Evolutionary conservation across 2,888 invertebrate genomes (phyloP).

Genomic region (Margaritifera margaritifera): DNA sequence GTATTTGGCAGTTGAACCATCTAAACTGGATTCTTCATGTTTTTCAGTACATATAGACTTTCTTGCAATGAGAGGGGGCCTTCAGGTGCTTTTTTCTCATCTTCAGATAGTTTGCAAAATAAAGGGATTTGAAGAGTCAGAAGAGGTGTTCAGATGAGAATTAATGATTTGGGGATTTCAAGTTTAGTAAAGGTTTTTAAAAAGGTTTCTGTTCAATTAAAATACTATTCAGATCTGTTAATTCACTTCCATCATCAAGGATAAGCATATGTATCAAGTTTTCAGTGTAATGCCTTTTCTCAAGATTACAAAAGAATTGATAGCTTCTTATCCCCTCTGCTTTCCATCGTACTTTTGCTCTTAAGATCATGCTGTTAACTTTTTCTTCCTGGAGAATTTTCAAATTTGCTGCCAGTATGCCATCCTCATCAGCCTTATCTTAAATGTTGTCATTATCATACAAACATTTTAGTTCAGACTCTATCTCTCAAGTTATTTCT

Average conservation of each 20-base stretch:
- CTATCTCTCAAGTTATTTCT: too few relatives aligned
- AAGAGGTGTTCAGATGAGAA: not conserved
- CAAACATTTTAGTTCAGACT: too few relatives aligned
- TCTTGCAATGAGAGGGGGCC: not conserved
- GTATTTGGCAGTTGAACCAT: slow-evolving; percentile 1
- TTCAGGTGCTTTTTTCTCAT: not conserved
- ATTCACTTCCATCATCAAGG: not conserved
- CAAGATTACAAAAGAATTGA: not conserved
- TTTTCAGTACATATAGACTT: slow-evolving; percentile 7
- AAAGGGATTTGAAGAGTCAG: slow-evolving; percentile 2
- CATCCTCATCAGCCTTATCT: too few relatives aligned
- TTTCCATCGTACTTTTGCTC: not conserved
- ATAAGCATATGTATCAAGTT: not conserved
- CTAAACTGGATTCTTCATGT: slow-evolving; percentile 1
- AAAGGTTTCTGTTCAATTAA: slow-evolving; percentile 1
- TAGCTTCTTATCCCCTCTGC: not conserved
- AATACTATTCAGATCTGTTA: slow-evolving; percentile 1
- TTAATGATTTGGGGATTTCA: not conserved
- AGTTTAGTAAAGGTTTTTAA: not conserved
- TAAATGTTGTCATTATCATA: too few relatives aligned
- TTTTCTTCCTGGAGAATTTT: too few relatives aligned
- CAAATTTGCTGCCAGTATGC: too few relatives aligned
- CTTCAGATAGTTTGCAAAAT: not conserved
- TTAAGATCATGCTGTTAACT: too few relatives aligned
- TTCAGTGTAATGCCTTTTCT: not conserved